These are phyloP conservation scores for Lacanobia wlatinum DNA, from an alignment of 2,888 invertebrate genomes.

Conservation along the genomic window DNA sequence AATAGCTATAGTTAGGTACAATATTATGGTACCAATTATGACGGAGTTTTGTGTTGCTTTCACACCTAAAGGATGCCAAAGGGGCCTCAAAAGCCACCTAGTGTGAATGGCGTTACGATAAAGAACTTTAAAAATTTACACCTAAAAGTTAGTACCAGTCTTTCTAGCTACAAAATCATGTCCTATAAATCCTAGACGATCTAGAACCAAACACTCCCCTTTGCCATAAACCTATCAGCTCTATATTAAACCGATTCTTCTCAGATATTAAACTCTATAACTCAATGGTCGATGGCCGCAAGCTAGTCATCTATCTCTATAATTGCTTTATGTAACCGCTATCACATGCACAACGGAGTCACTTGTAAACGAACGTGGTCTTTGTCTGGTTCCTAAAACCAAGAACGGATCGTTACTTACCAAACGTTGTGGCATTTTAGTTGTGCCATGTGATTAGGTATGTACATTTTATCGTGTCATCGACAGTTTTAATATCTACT, in stretches of 20 bases:
- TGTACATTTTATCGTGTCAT: no score
- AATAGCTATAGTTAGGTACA: no score
- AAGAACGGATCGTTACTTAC: no score
- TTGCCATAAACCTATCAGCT: conserved; percentile 45
- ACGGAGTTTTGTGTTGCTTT: no score
- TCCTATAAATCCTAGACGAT: neutral
- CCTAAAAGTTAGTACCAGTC: neutral
- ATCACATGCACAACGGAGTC: conserved; percentile 9
- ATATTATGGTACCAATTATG: no score
- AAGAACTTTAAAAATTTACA: neutral
- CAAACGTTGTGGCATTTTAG: no score
- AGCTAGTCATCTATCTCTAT: conserved; percentile 73
- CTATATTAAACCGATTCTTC: conserved; percentile 63
- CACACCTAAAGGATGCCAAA: no score
- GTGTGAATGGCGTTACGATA: no score
- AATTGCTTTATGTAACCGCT: conserved; percentile 67
- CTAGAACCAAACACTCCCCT: conserved; percentile 15
- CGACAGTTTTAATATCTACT: no score
- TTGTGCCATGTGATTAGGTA: no score
- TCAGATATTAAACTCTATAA: conserved; percentile 71
- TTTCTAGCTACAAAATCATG: neutral
- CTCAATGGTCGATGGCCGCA: conserved; percentile 67
- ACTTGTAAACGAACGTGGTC: neutral
- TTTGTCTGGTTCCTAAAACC: neutral
- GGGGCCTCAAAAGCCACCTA: no score